phyloP scores from a whole-genome alignment of 2,113 vertebrate genomes.

The Mellivora capensis region DNA sequence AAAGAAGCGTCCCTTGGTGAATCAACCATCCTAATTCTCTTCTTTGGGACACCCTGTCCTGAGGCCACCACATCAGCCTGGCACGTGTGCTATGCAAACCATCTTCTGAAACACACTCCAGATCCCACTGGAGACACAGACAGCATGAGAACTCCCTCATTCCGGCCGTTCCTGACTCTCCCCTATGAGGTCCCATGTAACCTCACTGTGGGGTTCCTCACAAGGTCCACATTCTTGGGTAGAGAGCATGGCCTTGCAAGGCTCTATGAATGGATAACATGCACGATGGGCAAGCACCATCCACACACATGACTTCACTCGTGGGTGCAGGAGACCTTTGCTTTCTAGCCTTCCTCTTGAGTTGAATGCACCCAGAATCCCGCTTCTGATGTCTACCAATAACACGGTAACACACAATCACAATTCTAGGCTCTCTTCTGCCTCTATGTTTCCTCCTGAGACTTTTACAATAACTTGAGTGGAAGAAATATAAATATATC shows the following conservation, averaged over 20 bases:
- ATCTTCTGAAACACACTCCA: neutral
- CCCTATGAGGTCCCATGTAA: neutral
- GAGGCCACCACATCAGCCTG: neutral
- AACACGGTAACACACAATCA: neutral
- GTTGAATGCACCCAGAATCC: neutral
- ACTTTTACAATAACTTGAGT: neutral
- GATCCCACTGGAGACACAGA: neutral
- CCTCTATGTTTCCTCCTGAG: neutral
- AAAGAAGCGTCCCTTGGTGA: neutral
- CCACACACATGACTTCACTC: neutral
- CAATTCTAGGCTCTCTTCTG: neutral
- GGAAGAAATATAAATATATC: neutral
- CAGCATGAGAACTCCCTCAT: conserved; percentile 18
- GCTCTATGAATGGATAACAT: neutral
- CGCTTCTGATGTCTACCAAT: neutral
- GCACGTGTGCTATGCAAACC: neutral
- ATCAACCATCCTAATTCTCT: neutral
- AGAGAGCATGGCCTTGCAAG: neutral
- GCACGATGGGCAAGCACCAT: neutral
- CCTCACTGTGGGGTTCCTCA: neutral
- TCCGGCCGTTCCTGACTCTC: conserved; percentile 12
- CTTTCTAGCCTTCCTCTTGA: neutral
- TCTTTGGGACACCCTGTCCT: neutral
- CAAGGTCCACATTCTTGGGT: neutral
- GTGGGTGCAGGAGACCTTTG: fast-evolving